Evolutionary conservation across 1,140 invertebrate species (phyloP).

Genomic region (Drosophila fuyamai): DNA sequence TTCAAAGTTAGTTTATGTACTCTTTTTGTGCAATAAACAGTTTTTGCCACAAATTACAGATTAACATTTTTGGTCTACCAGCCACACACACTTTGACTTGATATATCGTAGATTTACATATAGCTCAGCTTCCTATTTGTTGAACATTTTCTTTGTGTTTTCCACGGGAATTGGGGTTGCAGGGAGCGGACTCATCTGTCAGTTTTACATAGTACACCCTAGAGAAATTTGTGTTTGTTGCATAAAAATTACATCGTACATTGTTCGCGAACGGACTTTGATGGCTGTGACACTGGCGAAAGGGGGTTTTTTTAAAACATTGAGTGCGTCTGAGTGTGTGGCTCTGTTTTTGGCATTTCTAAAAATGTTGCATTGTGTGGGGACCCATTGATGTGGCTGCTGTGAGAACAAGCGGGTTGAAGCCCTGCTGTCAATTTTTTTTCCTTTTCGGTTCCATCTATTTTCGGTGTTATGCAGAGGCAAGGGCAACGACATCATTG

Average conservation of each 20-base stretch:
- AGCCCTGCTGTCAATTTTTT: constrained; percentile 49
- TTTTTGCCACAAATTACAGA: constrained; percentile 51
- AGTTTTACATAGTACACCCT: constrained; percentile 80
- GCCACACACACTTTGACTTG: constrained; percentile 3
- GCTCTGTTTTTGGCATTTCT: constrained; percentile 75
- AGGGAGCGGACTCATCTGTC: constrained; percentile 68
- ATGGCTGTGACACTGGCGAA: constrained; percentile 57
- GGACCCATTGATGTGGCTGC: constrained; percentile 77
- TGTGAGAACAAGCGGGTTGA: constrained; percentile 64
- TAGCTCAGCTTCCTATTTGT: constrained; percentile 3
- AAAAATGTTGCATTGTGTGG: constrained; percentile 62
- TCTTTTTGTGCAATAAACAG: constrained; percentile 31
- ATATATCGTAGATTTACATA: constrained; percentile 38
- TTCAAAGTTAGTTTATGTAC: constrained; percentile 34
- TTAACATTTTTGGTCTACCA: constrained; percentile 27
- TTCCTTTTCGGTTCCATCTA: not conserved
- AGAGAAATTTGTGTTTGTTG: constrained; percentile 80
- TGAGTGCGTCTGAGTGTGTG: constrained; percentile 53
- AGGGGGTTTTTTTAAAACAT: constrained; percentile 8
- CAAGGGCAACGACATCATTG: constrained; percentile 68
- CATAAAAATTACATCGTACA: constrained; percentile 78
- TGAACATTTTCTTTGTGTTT: constrained; percentile 44
- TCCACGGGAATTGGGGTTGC: not conserved
- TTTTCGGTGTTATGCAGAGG: not conserved
- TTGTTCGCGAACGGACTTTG: constrained; percentile 75